Percentiles rank a stretch among this genome's conserved stretches.
Evolutionary conservation across 1,140 invertebrate genomes (phyloP).

Genomic region (Nasonia giraulti): DNA sequence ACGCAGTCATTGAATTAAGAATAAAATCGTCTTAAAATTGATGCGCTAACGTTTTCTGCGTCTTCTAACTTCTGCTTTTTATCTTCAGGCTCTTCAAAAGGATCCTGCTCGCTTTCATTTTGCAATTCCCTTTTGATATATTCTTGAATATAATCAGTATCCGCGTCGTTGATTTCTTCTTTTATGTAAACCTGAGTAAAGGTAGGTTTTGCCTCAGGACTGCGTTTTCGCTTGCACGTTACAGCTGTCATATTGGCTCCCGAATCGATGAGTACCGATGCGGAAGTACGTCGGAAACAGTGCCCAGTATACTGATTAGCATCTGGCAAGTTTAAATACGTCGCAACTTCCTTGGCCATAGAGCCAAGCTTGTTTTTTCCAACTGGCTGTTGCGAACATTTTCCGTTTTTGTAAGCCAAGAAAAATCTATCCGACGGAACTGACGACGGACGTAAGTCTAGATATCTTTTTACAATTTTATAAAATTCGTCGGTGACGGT

Average conservation of each 20-base stretch:
- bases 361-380: constrained; percentile 52
- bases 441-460: constrained; percentile 50
- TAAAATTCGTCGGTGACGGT: constrained; percentile 50
- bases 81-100: background rate
- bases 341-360: constrained; percentile 53
- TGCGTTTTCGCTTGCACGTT: background rate
- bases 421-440: constrained; percentile 52
- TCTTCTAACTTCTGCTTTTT: background rate
- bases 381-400: constrained; percentile 54
- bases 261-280: constrained; percentile 48
- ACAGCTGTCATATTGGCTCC: constrained; percentile 31
- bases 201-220: background rate
- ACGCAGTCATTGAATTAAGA: background rate
- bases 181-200: background rate
- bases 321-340: constrained; percentile 50
- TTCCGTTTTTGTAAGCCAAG: constrained; percentile 54
- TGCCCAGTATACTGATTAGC: constrained; percentile 8
- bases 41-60: background rate
- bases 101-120: background rate
- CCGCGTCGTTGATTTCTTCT: background rate
- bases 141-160: background rate
- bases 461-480: constrained; percentile 54
- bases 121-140: background rate
- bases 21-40: background rate
- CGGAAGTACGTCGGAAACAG: constrained; percentile 46